Evolutionary conservation across 2,888 invertebrate species (phyloP).

Genomic region (Hirtodrosophila confusa): DNA sequence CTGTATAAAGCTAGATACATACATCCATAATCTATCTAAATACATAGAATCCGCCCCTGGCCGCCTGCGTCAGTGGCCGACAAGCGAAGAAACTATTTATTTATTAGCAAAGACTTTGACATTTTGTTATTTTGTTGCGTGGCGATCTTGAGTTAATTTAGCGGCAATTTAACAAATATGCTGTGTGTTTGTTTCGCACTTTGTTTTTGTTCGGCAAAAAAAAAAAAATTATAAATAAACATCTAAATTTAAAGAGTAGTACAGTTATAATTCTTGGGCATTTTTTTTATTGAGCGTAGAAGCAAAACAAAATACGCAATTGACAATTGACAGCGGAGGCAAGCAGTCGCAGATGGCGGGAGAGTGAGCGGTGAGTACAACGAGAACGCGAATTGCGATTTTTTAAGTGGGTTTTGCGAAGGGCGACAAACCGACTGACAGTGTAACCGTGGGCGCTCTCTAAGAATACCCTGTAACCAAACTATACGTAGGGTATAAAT

Average conservation of each 20-base stretch:
- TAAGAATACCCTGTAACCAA: constrained; percentile 9
- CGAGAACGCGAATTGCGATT: constrained; percentile 1
- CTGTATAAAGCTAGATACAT: no score
- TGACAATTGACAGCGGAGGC: constrained; percentile 15
- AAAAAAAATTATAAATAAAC: constrained; percentile 48
- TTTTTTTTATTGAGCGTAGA: constrained; percentile 21
- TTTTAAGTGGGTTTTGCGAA: constrained; percentile 9
- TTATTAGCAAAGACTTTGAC: constrained; percentile 37
- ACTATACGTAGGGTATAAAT: no score
- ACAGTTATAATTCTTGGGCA: constrained; percentile 15
- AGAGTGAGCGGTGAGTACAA: background rate
- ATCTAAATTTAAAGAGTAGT: constrained; percentile 48
- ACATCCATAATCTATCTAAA: constrained; percentile 1
- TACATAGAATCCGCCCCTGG: constrained; percentile 25
- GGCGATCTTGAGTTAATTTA: constrained; percentile 63
- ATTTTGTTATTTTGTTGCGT: background rate
- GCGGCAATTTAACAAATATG: constrained; percentile 68
- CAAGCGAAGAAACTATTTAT: constrained; percentile 28
- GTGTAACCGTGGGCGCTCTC: background rate
- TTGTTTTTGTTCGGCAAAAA: constrained; percentile 29
- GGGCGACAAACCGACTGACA: constrained; percentile 27
- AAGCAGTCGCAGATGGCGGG: constrained; percentile 1
- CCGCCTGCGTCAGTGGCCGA: constrained; percentile 31
- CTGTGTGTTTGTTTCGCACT: constrained; percentile 39
- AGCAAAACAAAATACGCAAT: constrained; percentile 69